Conservation (phyloP, 2,888 invertebrate genomes). For the Cloeon dipterum region DNA sequence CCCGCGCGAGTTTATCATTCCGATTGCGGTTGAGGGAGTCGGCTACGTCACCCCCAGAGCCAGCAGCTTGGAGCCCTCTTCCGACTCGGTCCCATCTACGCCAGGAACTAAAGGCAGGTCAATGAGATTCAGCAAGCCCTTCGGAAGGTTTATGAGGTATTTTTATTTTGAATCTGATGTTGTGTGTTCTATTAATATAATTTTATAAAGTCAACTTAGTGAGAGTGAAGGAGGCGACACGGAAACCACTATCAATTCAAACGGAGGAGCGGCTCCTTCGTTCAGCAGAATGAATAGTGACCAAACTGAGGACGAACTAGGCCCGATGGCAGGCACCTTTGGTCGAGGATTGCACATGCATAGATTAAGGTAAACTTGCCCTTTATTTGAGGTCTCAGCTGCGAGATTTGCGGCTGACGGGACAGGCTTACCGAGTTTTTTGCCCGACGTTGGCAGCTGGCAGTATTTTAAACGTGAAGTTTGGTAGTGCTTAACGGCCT, state of each 20-base stretch:
- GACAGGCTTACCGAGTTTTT: no score
- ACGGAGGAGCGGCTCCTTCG: no score
- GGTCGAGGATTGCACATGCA: conserved; percentile 26
- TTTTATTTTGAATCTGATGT: no score
- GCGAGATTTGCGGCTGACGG: no score
- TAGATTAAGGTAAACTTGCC: conserved; percentile 20
- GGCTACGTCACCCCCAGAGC: conserved; percentile 58
- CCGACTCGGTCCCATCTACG: conserved; percentile 5
- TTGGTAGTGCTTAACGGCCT: no score
- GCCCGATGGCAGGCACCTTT: conserved; percentile 12
- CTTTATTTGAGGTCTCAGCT: no score
- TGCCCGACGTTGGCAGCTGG: no score
- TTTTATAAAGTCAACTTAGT: conserved; percentile 12
- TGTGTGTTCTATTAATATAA: no score
- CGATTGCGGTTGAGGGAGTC: conserved; percentile 79
- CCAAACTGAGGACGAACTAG: conserved; percentile 6
- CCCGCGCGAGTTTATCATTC: conserved; percentile 75
- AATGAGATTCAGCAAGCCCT: conserved; percentile 9
- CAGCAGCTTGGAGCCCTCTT: conserved; percentile 48
- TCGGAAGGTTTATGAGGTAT: conserved; percentile 43
- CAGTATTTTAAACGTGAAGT: no score
- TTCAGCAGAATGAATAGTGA: no score
- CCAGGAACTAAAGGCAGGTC: not conserved
- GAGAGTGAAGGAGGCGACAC: conserved; percentile 12
- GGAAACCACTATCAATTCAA: conserved; percentile 11